These are phyloP conservation scores for Drosophila repleta DNA, from an alignment of 1,140 invertebrate species.

Conservation along the genomic window DNA sequence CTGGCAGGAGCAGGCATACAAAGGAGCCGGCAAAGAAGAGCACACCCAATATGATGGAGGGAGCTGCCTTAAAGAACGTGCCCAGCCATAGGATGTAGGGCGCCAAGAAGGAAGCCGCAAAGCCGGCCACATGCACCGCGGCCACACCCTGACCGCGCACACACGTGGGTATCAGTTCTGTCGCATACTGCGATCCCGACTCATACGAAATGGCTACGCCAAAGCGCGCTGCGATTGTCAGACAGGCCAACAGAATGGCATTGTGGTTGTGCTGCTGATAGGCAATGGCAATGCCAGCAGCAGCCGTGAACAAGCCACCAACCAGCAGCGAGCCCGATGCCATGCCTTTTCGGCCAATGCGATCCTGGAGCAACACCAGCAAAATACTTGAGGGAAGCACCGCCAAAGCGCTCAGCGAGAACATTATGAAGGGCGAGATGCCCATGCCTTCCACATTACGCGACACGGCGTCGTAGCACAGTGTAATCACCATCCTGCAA, in stretches of 20 bases:
- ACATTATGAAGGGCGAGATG: slow-evolving; percentile 86
- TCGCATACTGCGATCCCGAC: slow-evolving; percentile 87
- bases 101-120: slow-evolving; percentile 86
- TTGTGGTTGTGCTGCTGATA: slow-evolving; percentile 81
- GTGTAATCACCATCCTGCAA: slow-evolving; percentile 86
- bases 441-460: slow-evolving; percentile 86
- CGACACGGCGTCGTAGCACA: slow-evolving; percentile 88
- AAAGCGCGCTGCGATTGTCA: slow-evolving; percentile 87
- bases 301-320: slow-evolving; percentile 85
- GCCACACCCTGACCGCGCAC: slow-evolving; percentile 87
- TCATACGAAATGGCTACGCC: slow-evolving; percentile 88
- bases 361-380: slow-evolving; percentile 86
- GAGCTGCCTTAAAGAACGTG: slow-evolving; percentile 85
- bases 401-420: slow-evolving; percentile 85
- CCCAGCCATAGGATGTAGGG: slow-evolving; percentile 85
- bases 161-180: slow-evolving; percentile 88
- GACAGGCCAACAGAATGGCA: slow-evolving; percentile 82
- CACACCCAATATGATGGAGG: slow-evolving; percentile 85
- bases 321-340: slow-evolving; percentile 85
- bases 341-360: slow-evolving; percentile 86
- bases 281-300: slow-evolving; percentile 80
- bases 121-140: slow-evolving; percentile 86
- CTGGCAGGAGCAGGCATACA: slow-evolving; percentile 86
- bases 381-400: slow-evolving; percentile 87
- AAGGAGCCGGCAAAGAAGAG: slow-evolving; percentile 86